Conservation (phyloP, 1,140 invertebrate genomes). For the Zophobas morio region DNA sequence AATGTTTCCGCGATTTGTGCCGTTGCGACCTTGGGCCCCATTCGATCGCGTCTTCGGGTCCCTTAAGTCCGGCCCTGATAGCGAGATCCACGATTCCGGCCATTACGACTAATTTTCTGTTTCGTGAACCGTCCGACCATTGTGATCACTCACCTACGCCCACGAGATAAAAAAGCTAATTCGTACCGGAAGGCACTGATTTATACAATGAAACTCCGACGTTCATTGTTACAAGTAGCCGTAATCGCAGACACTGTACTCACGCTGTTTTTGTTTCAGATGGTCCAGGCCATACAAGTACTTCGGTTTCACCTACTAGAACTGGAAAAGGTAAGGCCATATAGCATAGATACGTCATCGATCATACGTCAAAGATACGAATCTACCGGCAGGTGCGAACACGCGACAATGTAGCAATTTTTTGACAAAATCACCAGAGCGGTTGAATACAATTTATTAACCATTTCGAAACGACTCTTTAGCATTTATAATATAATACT, state of each 20-base stretch:
- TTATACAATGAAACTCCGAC: slow-evolving; percentile 61
- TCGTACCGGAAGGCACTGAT: slow-evolving; percentile 64
- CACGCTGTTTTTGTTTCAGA: slow-evolving; percentile 84
- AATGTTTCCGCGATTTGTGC: too few relatives aligned
- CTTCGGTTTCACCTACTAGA: slow-evolving; percentile 99
- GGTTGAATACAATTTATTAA: slow-evolving; percentile 6
- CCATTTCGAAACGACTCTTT: slow-evolving; percentile 16
- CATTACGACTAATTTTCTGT: slow-evolving; percentile 60
- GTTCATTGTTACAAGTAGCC: slow-evolving; percentile 62
- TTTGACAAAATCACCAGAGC: slow-evolving; percentile 15
- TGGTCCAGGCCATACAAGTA: slow-evolving; percentile 99
- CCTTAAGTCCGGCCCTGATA: background rate
- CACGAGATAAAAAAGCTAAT: slow-evolving; percentile 62
- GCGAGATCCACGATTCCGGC: slow-evolving; percentile 35
- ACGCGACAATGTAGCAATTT: slow-evolving; percentile 14
- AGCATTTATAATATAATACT: slow-evolving; percentile 25
- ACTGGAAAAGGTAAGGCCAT: slow-evolving; percentile 98
- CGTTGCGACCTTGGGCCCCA: too few relatives aligned
- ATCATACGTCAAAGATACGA: slow-evolving; percentile 5
- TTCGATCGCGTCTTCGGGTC: too few relatives aligned
- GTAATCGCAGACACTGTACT: slow-evolving; percentile 53
- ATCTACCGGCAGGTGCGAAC: slow-evolving; percentile 7
- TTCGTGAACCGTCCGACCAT: slow-evolving; percentile 54
- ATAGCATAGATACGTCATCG: too few relatives aligned
- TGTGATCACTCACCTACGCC: slow-evolving; percentile 60